phyloP scores from a whole-genome alignment of 2,113 vertebrate species.

The Chlorodrepanis virens region DNA sequence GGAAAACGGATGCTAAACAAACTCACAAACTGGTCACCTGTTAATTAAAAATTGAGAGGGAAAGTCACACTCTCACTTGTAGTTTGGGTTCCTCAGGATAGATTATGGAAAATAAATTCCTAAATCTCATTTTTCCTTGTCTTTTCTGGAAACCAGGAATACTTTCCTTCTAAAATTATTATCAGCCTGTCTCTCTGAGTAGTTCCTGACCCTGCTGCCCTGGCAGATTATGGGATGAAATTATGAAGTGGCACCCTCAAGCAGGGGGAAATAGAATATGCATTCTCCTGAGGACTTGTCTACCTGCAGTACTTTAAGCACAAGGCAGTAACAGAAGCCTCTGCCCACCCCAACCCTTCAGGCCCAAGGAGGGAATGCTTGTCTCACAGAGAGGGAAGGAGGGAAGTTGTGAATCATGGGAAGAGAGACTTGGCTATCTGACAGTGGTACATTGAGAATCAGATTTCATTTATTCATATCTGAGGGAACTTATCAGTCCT shows the following conservation, averaged over 20 bases:
- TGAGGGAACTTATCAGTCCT: background rate
- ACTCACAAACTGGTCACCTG: background rate
- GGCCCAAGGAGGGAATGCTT: background rate
- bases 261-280: accelerated
- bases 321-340: background rate
- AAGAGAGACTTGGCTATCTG: background rate
- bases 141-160: background rate
- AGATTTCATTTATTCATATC: background rate
- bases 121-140: background rate
- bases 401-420: accelerated
- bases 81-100: background rate
- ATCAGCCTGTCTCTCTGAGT: background rate
- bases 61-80: background rate
- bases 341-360: background rate
- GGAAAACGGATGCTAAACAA: background rate
- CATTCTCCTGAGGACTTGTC: background rate
- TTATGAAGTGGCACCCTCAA: background rate
- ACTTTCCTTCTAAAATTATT: background rate
- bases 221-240: background rate
- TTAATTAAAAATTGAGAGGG: background rate
- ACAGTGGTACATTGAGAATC: accelerated
- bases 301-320: background rate
- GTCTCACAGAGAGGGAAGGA: background rate
- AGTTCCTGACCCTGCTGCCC: background rate
- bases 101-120: background rate